phyloP scores from a whole-genome alignment of 2,113 vertebrate species.

The Oncorhynchus keta region DNA sequence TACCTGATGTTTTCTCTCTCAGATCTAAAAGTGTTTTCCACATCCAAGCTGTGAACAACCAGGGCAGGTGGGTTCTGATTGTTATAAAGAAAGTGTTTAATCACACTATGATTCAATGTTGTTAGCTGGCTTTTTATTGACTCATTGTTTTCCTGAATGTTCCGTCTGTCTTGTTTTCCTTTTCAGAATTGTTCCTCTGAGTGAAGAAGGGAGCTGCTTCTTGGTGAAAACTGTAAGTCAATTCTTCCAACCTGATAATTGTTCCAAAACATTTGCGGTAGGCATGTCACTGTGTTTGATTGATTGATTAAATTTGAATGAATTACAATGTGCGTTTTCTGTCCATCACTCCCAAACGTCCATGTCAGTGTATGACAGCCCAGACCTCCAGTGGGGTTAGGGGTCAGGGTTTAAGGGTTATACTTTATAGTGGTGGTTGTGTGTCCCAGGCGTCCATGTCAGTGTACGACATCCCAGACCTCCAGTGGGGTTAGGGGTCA shows the following conservation, averaged over 20 bases:
- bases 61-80: slow-evolving; percentile 79
- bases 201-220: slow-evolving; percentile 78
- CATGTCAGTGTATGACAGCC: too few relatives aligned
- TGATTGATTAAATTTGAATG: not conserved
- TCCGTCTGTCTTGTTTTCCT: not conserved
- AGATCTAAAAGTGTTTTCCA: slow-evolving; percentile 87
- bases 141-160: not conserved
- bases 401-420: too few relatives aligned
- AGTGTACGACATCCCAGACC: too few relatives aligned
- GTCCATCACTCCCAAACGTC: slow-evolving; percentile 61
- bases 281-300: not conserved
- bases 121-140: not conserved
- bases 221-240: slow-evolving; percentile 88
- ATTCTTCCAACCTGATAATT: not conserved
- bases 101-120: too few relatives aligned
- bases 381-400: too few relatives aligned
- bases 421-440: too few relatives aligned
- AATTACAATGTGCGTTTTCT: too few relatives aligned
- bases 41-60: slow-evolving; percentile 91
- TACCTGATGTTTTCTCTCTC: not conserved
- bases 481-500: too few relatives aligned
- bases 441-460: too few relatives aligned
- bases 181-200: slow-evolving; percentile 81
- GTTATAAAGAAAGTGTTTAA: not conserved
- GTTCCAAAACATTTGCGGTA: not conserved